Percentiles rank a stretch among this genome's conserved stretches.
phyloP scores from a whole-genome alignment of 2,888 invertebrate genomes.

The Tanaodytes sp. region DNA sequence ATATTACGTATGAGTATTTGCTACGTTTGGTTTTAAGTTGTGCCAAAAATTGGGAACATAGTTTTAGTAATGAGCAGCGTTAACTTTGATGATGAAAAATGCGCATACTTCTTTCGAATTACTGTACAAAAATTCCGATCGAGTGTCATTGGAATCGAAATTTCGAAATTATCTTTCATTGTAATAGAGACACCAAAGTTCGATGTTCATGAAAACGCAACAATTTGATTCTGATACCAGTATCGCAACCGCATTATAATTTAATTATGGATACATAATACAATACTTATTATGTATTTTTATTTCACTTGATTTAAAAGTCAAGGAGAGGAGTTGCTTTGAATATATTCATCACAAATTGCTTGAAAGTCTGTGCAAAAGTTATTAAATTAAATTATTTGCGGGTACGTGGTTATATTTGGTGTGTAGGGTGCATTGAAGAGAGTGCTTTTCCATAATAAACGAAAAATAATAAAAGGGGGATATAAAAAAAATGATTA shows the following conservation, averaged over 20 bases:
- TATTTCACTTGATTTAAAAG: no score
- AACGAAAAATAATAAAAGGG: slow-evolving; percentile 9
- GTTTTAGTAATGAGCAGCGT: not conserved
- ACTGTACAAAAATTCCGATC: not conserved
- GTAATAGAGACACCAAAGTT: slow-evolving; percentile 17
- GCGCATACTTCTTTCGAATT: slow-evolving; percentile 4
- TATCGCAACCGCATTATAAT: slow-evolving; percentile 2
- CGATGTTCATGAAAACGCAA: slow-evolving; percentile 19
- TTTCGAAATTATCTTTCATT: slow-evolving; percentile 5
- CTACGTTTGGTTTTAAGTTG: no score
- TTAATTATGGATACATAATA: not conserved
- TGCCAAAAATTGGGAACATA: no score
- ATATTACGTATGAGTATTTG: no score
- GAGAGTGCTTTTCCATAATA: slow-evolving; percentile 34
- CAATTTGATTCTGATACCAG: slow-evolving; percentile 6
- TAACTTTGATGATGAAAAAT: slow-evolving; percentile 7
- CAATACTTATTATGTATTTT: not conserved
- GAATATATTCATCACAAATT: no score
- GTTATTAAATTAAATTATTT: not conserved
- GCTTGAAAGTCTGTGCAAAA: not conserved
- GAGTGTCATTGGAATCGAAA: not conserved
- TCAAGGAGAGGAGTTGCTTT: no score
- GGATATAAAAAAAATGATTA: no score
- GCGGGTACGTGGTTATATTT: slow-evolving; percentile 22
- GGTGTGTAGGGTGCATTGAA: slow-evolving; percentile 37